Base-by-base conservation (phyloP, 2,888 invertebrate genomes). In the Sarcophaga variegata region DNA sequence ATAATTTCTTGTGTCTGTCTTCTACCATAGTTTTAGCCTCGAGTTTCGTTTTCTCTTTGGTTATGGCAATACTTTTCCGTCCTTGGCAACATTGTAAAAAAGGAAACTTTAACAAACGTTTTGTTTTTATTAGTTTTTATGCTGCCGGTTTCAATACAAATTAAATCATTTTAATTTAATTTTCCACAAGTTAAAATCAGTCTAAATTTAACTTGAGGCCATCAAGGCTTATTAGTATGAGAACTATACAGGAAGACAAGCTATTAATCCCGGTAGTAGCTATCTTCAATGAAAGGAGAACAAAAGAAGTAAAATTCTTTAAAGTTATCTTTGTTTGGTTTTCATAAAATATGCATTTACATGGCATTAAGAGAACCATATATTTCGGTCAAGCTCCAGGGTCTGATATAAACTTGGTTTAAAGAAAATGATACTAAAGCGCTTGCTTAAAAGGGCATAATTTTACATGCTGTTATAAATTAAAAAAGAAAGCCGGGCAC, bases 111-210 rank as follows among this genome's bases (percentile, higher is more conserved):
- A 17, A 54, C 4, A 54, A 82, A 63, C 59, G 47, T 71, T 77
- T 77, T 64, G 77, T 60, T 83, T 72, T 77, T 72, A 8, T 37
- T 37, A 78, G 67, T 67, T 78, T 54, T 78, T 60, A 72, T 62
- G 83, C 83, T 78, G 83, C 72, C 67, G 67, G 37, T 49, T 78
- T 72, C 72, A 72, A 17, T 72, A 59, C 10, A 64, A 67, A 60
- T 78, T 72, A 83, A 83, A 72, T 72, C 72, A 78, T 78, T 78
- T 72, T 67, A 72, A 67, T 72, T 83, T 83, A 83, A 83, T 78
- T 67, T 72, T 78, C 67, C 20, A 22, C 49, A 27, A 49, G 17
- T 49, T 67, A 12, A 62, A 72, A 47, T 66, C 59, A 77, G 70
- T 77, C 63, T 71, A 71, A 74, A 66, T 78, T 78, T 78, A 67